Percentiles rank a stretch among this genome's conserved stretches.
phyloP scores from a whole-genome alignment of 2,113 vertebrate species.

The Sinocyclocheilus anshuiensis region DNA sequence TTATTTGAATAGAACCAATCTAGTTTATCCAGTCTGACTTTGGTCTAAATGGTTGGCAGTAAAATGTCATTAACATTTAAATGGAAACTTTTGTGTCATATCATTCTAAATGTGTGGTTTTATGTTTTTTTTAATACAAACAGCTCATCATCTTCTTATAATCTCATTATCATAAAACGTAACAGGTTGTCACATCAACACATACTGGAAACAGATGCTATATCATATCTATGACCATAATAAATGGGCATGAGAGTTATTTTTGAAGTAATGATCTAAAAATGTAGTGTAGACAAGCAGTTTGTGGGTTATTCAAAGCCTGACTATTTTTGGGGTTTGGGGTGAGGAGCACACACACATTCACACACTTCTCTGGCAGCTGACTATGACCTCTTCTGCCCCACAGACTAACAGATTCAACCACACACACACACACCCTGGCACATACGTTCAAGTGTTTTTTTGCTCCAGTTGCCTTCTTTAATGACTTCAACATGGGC shows the following conservation, averaged over 20 bases:
- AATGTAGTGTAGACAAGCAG: neutral
- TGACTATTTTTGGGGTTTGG: slow-evolving; percentile 43
- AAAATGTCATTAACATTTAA: neutral
- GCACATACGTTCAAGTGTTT: slow-evolving; percentile 3
- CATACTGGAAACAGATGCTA: neutral
- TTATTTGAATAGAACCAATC: neutral
- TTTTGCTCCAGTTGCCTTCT: slow-evolving; percentile 7
- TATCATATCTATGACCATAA: neutral
- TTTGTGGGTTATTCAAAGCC: slow-evolving; percentile 39
- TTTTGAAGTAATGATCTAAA: slow-evolving; percentile 12
- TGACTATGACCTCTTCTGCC: slow-evolving; percentile 41
- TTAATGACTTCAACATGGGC: slow-evolving; percentile 69
- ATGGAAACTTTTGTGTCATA: neutral
- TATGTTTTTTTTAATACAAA: neutral
- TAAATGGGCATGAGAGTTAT: neutral
- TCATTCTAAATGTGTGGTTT: neutral
- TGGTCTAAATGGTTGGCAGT: neutral
- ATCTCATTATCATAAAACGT: neutral
- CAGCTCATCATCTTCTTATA: neutral
- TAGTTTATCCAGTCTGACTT: neutral
- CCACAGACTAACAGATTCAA: slow-evolving; percentile 23
- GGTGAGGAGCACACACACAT: slow-evolving; percentile 36
- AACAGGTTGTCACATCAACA: neutral
- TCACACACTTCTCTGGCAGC: slow-evolving; percentile 21
- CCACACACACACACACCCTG: slow-evolving; percentile 24